Evolutionary conservation across 2,797 vertebrate species (phyloP).

Genomic region (Halcyon chelicuti): DNA sequence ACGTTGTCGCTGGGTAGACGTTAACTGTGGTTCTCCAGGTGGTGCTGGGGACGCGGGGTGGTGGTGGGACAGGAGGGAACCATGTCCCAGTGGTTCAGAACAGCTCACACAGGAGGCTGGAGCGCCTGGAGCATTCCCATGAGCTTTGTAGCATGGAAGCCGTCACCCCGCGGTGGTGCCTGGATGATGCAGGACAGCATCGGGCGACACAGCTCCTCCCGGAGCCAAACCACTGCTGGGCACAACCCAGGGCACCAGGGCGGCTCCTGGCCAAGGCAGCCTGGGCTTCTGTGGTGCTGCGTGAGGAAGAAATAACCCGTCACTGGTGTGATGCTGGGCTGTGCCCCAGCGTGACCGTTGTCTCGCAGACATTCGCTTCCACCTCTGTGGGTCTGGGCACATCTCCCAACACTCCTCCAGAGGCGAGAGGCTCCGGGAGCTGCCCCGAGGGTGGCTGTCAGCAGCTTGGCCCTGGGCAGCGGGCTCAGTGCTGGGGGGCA

Average conservation of each 20-base stretch:
- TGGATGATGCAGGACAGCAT: neutral
- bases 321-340: neutral
- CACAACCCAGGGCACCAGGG: rapidly evolving
- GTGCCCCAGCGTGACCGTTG: neutral
- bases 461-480: neutral
- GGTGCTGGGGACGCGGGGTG: rapidly evolving
- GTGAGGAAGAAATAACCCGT: neutral
- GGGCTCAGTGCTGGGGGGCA: neutral
- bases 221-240: neutral
- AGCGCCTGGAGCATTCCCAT: neutral
- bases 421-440: neutral
- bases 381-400: neutral
- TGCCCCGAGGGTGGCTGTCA: neutral
- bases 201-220: neutral
- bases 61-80: neutral
- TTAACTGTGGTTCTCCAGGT: neutral
- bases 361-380: neutral
- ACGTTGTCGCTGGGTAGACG: neutral
- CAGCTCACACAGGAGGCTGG: neutral
- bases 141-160: rapidly evolving
- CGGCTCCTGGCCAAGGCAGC: neutral
- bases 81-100: rapidly evolving
- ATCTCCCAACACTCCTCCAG: neutral
- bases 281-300: neutral
- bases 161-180: rapidly evolving